A percentile compares a stretch with the other conserved stretches of the same genome.
These are phyloP conservation scores for Odontomachus brunneus DNA, from an alignment of 1,140 invertebrate genomes.

Conservation along the genomic window DNA sequence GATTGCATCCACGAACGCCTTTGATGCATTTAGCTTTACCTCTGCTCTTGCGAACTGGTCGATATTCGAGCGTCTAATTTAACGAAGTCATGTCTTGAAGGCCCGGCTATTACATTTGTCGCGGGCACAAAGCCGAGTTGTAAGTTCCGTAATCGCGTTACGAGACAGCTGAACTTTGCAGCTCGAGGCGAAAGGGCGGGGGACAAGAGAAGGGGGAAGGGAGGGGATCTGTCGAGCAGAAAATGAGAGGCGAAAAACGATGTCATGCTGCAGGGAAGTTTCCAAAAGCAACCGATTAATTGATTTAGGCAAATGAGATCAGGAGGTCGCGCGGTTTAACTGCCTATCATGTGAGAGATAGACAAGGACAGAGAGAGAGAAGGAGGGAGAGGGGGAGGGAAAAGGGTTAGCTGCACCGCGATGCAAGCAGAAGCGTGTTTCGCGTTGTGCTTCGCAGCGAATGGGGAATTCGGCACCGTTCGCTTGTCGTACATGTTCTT, in stretches of 20 bases:
- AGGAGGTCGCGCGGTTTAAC: conserved; percentile 2
- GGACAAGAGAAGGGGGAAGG: too few species aligned
- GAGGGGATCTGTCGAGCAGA: conserved; percentile 3
- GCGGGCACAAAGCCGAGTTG: background rate
- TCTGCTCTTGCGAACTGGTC: background rate
- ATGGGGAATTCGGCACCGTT: conserved; percentile 1
- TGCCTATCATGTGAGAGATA: too few species aligned
- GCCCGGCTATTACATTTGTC: background rate
- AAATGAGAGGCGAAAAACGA: conserved; percentile 1
- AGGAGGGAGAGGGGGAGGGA: too few species aligned
- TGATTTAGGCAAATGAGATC: background rate
- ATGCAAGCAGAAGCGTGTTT: background rate
- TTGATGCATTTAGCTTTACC: background rate
- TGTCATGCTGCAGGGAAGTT: background rate
- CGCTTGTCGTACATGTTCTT: background rate
- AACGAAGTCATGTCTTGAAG: background rate
- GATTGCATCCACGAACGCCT: too few species aligned
- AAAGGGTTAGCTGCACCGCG: too few species aligned
- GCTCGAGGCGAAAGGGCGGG: too few species aligned
- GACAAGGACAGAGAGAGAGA: too few species aligned
- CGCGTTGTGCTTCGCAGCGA: background rate
- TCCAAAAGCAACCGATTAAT: conserved; percentile 29
- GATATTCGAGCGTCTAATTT: conserved; percentile 10
- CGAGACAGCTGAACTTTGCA: conserved; percentile 2
- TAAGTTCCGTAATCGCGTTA: conserved; percentile 26